phyloP scores from a whole-genome alignment of 2,888 invertebrate species.

The Chalcis sispes region DNA sequence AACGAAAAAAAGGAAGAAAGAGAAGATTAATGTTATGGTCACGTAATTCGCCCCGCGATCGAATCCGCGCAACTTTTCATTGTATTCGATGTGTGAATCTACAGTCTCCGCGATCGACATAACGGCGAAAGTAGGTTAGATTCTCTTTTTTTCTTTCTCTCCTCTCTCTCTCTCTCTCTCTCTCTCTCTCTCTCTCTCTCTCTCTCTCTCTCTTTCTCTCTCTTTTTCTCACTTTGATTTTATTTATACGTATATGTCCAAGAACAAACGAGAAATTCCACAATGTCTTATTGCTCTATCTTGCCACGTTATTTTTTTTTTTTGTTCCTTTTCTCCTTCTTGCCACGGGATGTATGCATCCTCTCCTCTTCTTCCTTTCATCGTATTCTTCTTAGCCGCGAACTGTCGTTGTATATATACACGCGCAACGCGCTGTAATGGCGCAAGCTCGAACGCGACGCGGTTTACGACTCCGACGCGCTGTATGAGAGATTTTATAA shows the following conservation, averaged over 20 bases:
- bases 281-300: not conserved
- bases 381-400: not conserved
- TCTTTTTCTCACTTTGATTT: not conserved
- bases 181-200: not conserved
- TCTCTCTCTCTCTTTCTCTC: not conserved
- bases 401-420: too few relatives aligned
- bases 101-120: constrained; percentile 12
- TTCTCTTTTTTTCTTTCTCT: not conserved
- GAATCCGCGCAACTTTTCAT: constrained; percentile 39
- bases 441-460: too few relatives aligned
- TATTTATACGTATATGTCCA: too few relatives aligned
- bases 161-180: not conserved
- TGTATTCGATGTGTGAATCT: constrained; percentile 34
- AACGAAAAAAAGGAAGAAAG: too few relatives aligned
- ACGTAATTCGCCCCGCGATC: constrained; percentile 44
- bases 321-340: not conserved
- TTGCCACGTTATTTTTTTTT: not conserved
- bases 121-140: constrained; percentile 50
- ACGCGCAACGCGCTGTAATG: too few relatives aligned
- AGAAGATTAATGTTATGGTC: constrained; percentile 46
- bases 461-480: too few relatives aligned
- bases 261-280: not conserved
- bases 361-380: not conserved
- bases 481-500: too few relatives aligned
- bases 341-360: not conserved